phyloP scores from a whole-genome alignment of 2,797 vertebrate genomes.

The Acanthurus tractus region DNA sequence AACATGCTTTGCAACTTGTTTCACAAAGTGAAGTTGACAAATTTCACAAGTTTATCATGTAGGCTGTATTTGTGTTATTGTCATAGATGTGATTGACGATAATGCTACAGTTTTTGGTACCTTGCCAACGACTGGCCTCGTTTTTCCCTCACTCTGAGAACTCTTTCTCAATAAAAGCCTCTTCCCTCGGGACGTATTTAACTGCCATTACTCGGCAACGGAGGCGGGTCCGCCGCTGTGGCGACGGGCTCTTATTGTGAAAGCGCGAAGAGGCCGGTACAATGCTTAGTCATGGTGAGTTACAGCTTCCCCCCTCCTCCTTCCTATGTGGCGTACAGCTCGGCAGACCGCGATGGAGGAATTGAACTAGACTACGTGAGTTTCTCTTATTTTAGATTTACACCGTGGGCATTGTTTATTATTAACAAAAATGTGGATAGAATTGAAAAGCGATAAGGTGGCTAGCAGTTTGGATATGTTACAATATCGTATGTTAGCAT shows the following conservation, averaged over 20 bases:
- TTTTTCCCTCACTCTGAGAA: conserved; percentile 45
- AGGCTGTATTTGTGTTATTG: not conserved
- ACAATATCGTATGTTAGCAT: conserved; percentile 50
- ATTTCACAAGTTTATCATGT: not conserved
- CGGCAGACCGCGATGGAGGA: conserved; percentile 72
- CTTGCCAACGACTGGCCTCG: conserved; percentile 34
- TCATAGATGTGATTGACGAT: conserved; percentile 47
- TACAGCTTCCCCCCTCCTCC: conserved; percentile 77
- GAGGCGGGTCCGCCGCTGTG: conserved; percentile 8
- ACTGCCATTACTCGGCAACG: not conserved
- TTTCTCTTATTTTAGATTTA: conserved; percentile 44
- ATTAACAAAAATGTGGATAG: fast-evolving
- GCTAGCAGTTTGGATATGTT: not conserved
- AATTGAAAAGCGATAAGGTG: not conserved
- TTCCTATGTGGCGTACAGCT: conserved; percentile 75
- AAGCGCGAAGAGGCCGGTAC: conserved; percentile 74
- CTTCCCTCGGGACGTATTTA: not conserved
- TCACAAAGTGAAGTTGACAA: no score
- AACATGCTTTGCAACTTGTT: no score
- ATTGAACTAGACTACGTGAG: conserved; percentile 68
- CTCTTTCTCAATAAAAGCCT: conserved; percentile 77
- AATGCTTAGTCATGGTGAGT: conserved; percentile 95
- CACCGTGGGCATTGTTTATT: not conserved
- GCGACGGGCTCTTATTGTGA: conserved; percentile 87
- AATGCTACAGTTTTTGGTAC: conserved; percentile 41